These are phyloP conservation scores for Schizaphis graminum DNA, from an alignment of 2,888 invertebrate genomes.

Conservation along the genomic window DNA sequence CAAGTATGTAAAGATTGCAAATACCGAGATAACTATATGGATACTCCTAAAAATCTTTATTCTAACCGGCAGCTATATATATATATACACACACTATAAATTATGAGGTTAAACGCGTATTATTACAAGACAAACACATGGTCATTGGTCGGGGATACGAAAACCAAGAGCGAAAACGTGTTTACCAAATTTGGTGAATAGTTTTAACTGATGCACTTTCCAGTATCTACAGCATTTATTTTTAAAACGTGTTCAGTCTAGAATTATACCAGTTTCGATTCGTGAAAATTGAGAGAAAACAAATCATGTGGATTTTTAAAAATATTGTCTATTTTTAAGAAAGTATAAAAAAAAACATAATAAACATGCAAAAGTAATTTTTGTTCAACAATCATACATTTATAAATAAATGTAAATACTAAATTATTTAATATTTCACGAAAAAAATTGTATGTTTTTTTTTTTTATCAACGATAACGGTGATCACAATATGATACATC, in stretches of 20 bases:
- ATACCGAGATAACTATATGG: background rate
- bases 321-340: background rate
- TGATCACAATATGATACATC: too few relatives aligned
- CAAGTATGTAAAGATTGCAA: background rate
- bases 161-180: conserved; percentile 34
- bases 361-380: too few relatives aligned
- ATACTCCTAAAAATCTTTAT: background rate
- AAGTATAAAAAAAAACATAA: too few relatives aligned
- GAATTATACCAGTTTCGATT: conserved; percentile 10
- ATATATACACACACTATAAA: background rate
- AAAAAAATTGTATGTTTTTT: background rate
- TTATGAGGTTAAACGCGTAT: background rate
- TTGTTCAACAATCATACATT: too few relatives aligned
- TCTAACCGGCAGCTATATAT: background rate
- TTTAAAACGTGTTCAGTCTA: conserved; percentile 20
- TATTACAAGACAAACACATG: background rate
- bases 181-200: conserved; percentile 37
- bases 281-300: conserved; percentile 41
- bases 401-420: background rate
- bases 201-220: conserved; percentile 25
- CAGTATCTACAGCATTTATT: background rate
- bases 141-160: background rate
- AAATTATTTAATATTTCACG: too few relatives aligned
- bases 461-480: too few relatives aligned
- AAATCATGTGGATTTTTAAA: background rate